Evolutionary conservation across 35 echinoderm and acorn worm genomes (phyloP), one percentile per base, ranked within the genome.

Genomic region (Apostichopus parvimensis): DNA sequence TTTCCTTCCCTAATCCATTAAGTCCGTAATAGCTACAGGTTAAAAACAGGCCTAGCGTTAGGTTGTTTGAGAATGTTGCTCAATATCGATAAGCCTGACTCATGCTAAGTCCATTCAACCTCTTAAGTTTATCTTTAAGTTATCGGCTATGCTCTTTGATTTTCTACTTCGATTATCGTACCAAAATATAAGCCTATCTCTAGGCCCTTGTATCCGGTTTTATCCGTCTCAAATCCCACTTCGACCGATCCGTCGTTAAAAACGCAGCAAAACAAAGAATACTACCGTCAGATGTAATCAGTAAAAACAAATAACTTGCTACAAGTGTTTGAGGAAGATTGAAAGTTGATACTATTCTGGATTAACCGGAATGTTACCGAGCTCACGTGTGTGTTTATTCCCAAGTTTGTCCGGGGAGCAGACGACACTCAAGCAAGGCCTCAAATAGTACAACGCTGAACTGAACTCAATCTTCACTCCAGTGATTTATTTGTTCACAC

Each of bases 401-500:
- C 14, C 5, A 75, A 75, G 5, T 22, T 75, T 75, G 71, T 7
- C 71, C 17, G 7, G 54, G 56, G 80, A 83, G 81, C 81, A 84
- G 81, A 84, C 81, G 81, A 84, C 81, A 20, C 81, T 55, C 3
- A 20, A 56, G 55, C 81, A 84, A 15, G 15, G 54, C 78, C 78
- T 80, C 9, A 80, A 53, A 53, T 80, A 84, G 58, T 84, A 12
- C n/a, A 17, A 84, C 28, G 81, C 81, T n/a, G 7, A 58, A 84
- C 81, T 17, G 34, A 45, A 45, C 34, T 45, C 34, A 45, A 45
- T 45, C 34, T 45, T 45, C 34, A 45, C 53, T 58, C 54, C 81
- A 2, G 54, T 84, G 81, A 59, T 54, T 84, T 84, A 59, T 84
- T 84, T 84, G 17, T 58, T 84, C 81, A 84, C 81, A 59, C 52